Conservation (phyloP, 1,140 invertebrate genomes). For the Drosophila melanica region DNA sequence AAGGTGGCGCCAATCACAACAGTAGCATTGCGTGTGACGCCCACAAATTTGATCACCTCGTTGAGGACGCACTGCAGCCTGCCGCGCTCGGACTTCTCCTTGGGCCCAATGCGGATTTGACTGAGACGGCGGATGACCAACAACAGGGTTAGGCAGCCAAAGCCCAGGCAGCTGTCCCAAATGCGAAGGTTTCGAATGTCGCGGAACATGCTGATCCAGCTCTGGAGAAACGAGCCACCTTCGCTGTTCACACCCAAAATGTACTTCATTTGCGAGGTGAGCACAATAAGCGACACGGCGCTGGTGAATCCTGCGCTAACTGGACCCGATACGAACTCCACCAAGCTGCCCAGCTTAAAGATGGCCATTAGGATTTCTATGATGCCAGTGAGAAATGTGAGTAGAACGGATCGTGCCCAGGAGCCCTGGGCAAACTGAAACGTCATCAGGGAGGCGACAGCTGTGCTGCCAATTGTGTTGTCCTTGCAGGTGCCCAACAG, state of each 20-base stretch:
- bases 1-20: constrained; percentile 89
- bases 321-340: constrained; percentile 96
- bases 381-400: constrained; percentile 92
- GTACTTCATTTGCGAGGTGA: constrained; percentile 94
- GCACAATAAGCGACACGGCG: constrained; percentile 95
- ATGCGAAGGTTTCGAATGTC: constrained; percentile 87
- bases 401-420: constrained; percentile 90
- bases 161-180: constrained; percentile 89
- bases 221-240: constrained; percentile 89
- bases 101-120: constrained; percentile 86
- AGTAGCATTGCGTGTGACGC: constrained; percentile 90
- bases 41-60: constrained; percentile 87
- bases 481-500: constrained; percentile 96
- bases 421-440: constrained; percentile 90
- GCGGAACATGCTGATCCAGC: constrained; percentile 88
- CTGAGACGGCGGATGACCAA: constrained; percentile 88
- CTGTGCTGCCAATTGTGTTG: constrained; percentile 95
- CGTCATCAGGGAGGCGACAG: constrained; percentile 93
- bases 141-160: constrained; percentile 88
- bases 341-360: constrained; percentile 94
- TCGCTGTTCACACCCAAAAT: constrained; percentile 91
- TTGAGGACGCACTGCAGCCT: constrained; percentile 85
- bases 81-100: constrained; percentile 84
- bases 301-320: constrained; percentile 97
- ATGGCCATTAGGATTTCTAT: constrained; percentile 94